These are phyloP conservation scores for Tribolium castaneum DNA, from an alignment of 1,140 invertebrate species.

Conservation along the genomic window DNA sequence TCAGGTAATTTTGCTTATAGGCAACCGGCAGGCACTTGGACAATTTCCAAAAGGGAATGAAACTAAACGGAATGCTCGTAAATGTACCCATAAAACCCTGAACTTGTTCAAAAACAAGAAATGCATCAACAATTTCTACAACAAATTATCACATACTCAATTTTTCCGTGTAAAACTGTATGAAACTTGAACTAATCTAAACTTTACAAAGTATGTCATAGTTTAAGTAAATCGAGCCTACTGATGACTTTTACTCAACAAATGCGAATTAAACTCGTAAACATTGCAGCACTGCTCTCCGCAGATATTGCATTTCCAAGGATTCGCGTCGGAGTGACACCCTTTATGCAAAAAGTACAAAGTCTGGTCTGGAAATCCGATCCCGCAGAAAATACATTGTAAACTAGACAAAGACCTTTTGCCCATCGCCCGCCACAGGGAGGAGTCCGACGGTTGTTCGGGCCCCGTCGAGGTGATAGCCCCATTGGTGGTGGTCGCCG, in stretches of 20 bases:
- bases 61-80: slow-evolving; percentile 26
- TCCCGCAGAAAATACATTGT: slow-evolving; percentile 87
- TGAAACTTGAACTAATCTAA: slow-evolving; percentile 23
- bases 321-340: slow-evolving; percentile 95
- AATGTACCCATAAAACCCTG: slow-evolving; percentile 7
- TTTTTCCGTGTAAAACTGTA: slow-evolving; percentile 24
- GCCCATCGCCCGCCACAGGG: slow-evolving; percentile 57
- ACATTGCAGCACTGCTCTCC: slow-evolving; percentile 92
- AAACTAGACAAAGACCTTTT: slow-evolving; percentile 59
- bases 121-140: slow-evolving; percentile 20
- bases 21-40: slow-evolving; percentile 13
- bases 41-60: slow-evolving; percentile 16
- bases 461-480: slow-evolving; percentile 74
- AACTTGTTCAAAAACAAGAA: neutral
- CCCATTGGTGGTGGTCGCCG: slow-evolving; percentile 68
- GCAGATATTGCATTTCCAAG: slow-evolving; percentile 98
- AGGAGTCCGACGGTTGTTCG: slow-evolving; percentile 63
- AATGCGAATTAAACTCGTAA: slow-evolving; percentile 97
- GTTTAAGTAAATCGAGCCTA: slow-evolving; percentile 39
- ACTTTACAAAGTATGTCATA: slow-evolving; percentile 23
- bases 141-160: slow-evolving; percentile 33
- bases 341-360: slow-evolving; percentile 97
- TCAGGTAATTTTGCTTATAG: slow-evolving; percentile 22
- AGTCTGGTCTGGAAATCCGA: slow-evolving; percentile 94
- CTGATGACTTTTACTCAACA: slow-evolving; percentile 92